Conservation (phyloP, 2,797 vertebrate species). For the Pagetopsis macropterus region DNA sequence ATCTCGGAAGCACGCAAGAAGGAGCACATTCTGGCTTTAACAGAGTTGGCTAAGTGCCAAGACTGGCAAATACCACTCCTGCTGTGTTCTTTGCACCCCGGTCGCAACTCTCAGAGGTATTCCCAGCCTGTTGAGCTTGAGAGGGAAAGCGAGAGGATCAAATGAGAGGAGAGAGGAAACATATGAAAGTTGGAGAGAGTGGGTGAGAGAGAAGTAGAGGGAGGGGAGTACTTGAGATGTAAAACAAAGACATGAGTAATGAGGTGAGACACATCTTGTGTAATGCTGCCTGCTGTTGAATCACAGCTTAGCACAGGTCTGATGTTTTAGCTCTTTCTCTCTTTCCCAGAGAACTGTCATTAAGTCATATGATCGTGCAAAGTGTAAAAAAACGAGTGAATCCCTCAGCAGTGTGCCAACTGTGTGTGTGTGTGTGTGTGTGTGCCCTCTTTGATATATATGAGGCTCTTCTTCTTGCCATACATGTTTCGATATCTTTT, state of each 20-base stretch:
- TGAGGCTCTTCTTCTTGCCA: constrained; percentile 24
- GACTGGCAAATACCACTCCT: constrained; percentile 69
- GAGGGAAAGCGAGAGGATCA: constrained; percentile 58
- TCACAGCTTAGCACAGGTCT: constrained; percentile 56
- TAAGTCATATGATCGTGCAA: constrained; percentile 60
- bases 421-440: constrained; percentile 12
- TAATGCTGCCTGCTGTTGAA: constrained; percentile 41
- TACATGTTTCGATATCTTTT: constrained; percentile 24
- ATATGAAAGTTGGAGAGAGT: constrained; percentile 53
- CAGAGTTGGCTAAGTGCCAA: constrained; percentile 65
- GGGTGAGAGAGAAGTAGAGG: constrained; percentile 23
- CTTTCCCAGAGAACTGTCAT: constrained; percentile 65
- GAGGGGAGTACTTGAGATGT: constrained; percentile 41
- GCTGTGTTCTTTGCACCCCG: constrained; percentile 79
- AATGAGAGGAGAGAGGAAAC: constrained; percentile 52
- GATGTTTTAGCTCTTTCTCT: constrained; percentile 50
- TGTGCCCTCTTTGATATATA: background rate
- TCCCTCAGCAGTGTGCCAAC: constrained; percentile 48
- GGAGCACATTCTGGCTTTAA: constrained; percentile 50
- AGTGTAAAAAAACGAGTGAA: constrained; percentile 60
- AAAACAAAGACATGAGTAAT: constrained; percentile 63
- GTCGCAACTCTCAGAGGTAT: constrained; percentile 78
- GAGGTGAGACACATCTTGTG: constrained; percentile 64
- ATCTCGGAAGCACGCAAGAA: constrained; percentile 31
- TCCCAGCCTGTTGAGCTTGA: constrained; percentile 77